A percentile compares a stretch with the other conserved stretches of the same genome.
Evolutionary conservation across 2,888 invertebrate species (phyloP).

Genomic region (Drosophila pseudotakahashii): DNA sequence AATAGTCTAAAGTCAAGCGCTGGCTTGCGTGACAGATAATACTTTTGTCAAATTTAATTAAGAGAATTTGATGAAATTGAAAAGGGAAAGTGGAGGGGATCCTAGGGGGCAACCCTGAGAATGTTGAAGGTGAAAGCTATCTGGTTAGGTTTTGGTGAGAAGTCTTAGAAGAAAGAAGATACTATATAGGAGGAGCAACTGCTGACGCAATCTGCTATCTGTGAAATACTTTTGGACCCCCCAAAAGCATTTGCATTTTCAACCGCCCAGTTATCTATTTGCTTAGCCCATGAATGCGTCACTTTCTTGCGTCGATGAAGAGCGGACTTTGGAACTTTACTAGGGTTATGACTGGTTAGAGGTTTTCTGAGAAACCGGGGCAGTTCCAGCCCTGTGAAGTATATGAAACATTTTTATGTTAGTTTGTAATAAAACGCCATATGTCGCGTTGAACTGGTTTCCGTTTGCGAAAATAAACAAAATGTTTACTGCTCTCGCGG

Average conservation of each 20-base stretch:
- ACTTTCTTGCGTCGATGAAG: conserved; percentile 23
- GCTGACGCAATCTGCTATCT: not conserved
- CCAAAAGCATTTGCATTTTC: conserved; percentile 1
- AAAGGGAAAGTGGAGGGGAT: conserved; percentile 9
- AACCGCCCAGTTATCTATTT: conserved; percentile 28
- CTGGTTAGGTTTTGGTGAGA: not conserved
- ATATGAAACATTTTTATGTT: conserved; percentile 3
- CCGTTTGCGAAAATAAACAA: conserved; percentile 65
- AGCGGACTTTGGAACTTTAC: conserved; percentile 40
- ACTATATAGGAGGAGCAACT: no score
- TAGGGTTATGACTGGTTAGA: conserved; percentile 38
- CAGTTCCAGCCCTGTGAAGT: not conserved
- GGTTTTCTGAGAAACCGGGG: conserved; percentile 2
- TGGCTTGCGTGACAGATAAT: conserved; percentile 58
- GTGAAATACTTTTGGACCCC: conserved; percentile 6
- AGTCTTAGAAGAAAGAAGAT: no score
- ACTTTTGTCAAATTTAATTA: conserved; percentile 62
- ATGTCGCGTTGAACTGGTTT: conserved; percentile 72
- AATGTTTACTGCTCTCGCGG: conserved; percentile 50
- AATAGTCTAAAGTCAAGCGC: conserved; percentile 23
- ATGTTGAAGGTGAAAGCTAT: conserved; percentile 8
- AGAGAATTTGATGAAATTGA: conserved; percentile 45
- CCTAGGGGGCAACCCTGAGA: conserved; percentile 16
- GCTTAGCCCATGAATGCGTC: conserved; percentile 39
- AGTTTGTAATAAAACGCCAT: conserved; percentile 55